These are phyloP conservation scores for Tiliacea citrago DNA, from an alignment of 2,888 invertebrate species.

Conservation along the genomic window DNA sequence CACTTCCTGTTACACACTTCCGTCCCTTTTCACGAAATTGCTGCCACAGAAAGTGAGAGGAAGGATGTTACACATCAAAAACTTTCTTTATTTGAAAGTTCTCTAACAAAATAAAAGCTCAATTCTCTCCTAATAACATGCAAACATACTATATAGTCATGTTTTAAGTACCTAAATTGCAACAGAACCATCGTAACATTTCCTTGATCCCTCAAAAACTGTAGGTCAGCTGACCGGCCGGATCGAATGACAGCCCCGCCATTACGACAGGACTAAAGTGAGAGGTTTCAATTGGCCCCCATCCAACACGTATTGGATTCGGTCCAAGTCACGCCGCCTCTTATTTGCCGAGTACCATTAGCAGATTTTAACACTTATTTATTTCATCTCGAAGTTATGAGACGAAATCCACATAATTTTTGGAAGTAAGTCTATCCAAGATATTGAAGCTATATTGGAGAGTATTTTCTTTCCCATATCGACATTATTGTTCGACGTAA, in stretches of 20 bases:
- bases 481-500: neutral
- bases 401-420: constrained; percentile 25
- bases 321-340: constrained; percentile 78
- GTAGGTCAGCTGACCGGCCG: constrained; percentile 53
- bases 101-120: neutral
- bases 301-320: constrained; percentile 78
- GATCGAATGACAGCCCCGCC: constrained; percentile 70
- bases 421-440: neutral
- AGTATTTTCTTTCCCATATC: neutral
- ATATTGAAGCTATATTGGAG: neutral
- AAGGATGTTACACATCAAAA: neutral
- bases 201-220: constrained; percentile 40
- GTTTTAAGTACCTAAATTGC: constrained; percentile 1
- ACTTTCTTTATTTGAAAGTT: neutral
- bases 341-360: constrained; percentile 78
- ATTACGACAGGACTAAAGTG: constrained; percentile 74
- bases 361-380: constrained; percentile 76
- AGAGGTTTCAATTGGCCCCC: constrained; percentile 77
- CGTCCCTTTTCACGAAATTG: too few relatives aligned
- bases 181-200: constrained; percentile 21
- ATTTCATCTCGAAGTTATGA: constrained; percentile 63
- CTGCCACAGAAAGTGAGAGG: too few relatives aligned
- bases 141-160: neutral
- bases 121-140: neutral
- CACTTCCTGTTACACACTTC: too few relatives aligned